These are phyloP conservation scores for Oncorhynchus nerka DNA, from an alignment of 2,113 vertebrate genomes.

Conservation along the genomic window DNA sequence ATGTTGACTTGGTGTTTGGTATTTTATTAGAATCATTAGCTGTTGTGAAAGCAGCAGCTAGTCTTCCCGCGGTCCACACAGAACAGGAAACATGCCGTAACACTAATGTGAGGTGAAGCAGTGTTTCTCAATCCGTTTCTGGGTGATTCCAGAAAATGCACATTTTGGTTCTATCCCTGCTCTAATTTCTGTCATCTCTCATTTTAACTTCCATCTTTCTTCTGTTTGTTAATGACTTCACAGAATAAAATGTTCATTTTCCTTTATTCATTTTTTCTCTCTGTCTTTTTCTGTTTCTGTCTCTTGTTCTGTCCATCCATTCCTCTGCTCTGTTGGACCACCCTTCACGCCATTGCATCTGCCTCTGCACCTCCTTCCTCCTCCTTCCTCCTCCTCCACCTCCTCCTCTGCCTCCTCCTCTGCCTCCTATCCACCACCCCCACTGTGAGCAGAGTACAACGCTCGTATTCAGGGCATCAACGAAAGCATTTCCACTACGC, in stretches of 20 bases:
- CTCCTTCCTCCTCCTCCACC: conserved; percentile 48
- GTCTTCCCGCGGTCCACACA: too few relatives aligned
- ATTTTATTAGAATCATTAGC: too few relatives aligned
- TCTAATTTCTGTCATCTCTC: too few relatives aligned
- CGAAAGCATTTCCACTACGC: conserved; percentile 73
- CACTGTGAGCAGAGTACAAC: conserved; percentile 86
- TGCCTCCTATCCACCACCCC: conserved; percentile 56
- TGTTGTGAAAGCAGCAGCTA: too few relatives aligned
- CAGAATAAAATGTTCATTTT: too few relatives aligned
- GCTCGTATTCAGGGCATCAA: conserved; percentile 85
- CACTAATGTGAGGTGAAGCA: background rate
- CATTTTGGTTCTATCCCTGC: too few relatives aligned
- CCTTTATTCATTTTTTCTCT: conserved; percentile 6
- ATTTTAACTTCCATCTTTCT: too few relatives aligned
- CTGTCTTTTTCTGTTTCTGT: conserved; percentile 36
- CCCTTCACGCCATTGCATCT: conserved; percentile 46
- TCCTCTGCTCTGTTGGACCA: conserved; percentile 69
- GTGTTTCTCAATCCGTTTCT: too few relatives aligned
- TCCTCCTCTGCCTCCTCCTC: conserved; percentile 55
- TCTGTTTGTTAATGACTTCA: too few relatives aligned
- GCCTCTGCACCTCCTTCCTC: conserved; percentile 57
- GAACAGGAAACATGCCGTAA: background rate
- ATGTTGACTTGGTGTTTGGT: too few relatives aligned
- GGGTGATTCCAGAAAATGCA: too few relatives aligned
- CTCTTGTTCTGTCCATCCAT: conserved; percentile 38